Evolutionary conservation across 2,888 invertebrate species (phyloP), one percentile per base, ranked within the genome.

Genomic region (Hesperia comma): DNA sequence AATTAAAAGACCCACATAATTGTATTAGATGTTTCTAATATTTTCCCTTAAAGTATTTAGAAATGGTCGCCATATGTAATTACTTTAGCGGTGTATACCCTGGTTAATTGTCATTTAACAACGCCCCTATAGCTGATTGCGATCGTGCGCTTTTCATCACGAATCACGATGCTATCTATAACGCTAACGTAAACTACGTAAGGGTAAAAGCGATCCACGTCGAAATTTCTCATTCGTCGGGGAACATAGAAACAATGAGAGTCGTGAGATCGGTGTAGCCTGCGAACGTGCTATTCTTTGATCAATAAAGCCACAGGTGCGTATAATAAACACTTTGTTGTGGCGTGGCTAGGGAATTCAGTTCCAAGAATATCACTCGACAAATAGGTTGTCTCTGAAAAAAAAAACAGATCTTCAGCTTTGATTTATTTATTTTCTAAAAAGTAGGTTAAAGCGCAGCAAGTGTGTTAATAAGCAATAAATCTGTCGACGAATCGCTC

Each of bases 191-290:
- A 67, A 74, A 72, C 71, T 75, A 77, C 78, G 79, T 82, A 79
- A 88, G 82, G 84, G 88, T 88, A 88, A 88, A 87, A 88, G 88
- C 81, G 74, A 79, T 80, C 80, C 78, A 80, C 79, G 74, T 79
- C 81, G 79, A 82, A 84, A 84, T 85, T 84, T 87, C 85, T 87
- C 86, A 81, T 84, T 80, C 77, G 74, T 77, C 79, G 75, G 78
- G 81, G 83, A 87, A 86, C 82, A 81, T 74, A 76, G 80, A 81
- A 86, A 84, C 91, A 90, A 91, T 90, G 88, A 81, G 86, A 81
- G 76, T 85, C 90, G 90, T 90, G 90, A 88, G 90, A 91, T 84
- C 82, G 83, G 79, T 75, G 77, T 76, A 75, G 76, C 76, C 76
- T 80, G 78, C 74, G 80, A 78, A 75, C 78, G 78, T 75, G 54